Base-by-base conservation (phyloP, 2,797 vertebrate species). In the Acanthis flammea region DNA sequence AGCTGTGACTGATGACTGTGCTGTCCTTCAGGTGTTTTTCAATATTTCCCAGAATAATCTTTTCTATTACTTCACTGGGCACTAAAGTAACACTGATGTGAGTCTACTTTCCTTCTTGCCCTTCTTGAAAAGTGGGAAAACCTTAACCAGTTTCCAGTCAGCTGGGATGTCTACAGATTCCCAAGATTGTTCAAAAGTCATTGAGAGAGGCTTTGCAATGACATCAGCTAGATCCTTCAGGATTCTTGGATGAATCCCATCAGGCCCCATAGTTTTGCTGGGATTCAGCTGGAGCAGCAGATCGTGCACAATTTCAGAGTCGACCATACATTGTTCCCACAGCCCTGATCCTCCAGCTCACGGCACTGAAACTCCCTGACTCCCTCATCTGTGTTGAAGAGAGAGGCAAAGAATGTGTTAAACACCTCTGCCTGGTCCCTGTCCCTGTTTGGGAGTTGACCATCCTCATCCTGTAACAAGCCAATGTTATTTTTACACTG, bases 361-460 rank as follows among this genome's bases (percentile, higher is more conserved):
- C 0, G 2, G 6, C 35, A 22, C 16, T 21, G 16, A 48, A 60
- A 61, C 14, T 1, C 19, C 9, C 19, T 61, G n/a, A 19, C 3
- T 68, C 42, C 7, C 3, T 48, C 23, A 55, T 25, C 23, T 23
- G 4, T 37, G 15, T 24, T n/a, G 27, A 61, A 54, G 35, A 42
- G 2, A 61, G 33, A 67, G 35, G 11, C 7, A 25, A 55, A 57
- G 23, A 75, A 24, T 2, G 1, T 0, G 1, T 68, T 44, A 22
- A 76, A 37, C 16, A 15, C 13, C 31, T 50, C 8, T 44, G 24
- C 4, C 14, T 42, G 12, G 7, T 75, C 27, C 11, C 8, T 37
- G 10, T 48, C 7, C 17, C 23, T 76, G 8, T 33, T 44, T 23
- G 16, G 30, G 23, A 44, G 19, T 19, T 30, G 28, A 33, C 55